Evolutionary conservation across 1,140 invertebrate genomes (phyloP).

Genomic region (Lepeophtheirus salmonis): DNA sequence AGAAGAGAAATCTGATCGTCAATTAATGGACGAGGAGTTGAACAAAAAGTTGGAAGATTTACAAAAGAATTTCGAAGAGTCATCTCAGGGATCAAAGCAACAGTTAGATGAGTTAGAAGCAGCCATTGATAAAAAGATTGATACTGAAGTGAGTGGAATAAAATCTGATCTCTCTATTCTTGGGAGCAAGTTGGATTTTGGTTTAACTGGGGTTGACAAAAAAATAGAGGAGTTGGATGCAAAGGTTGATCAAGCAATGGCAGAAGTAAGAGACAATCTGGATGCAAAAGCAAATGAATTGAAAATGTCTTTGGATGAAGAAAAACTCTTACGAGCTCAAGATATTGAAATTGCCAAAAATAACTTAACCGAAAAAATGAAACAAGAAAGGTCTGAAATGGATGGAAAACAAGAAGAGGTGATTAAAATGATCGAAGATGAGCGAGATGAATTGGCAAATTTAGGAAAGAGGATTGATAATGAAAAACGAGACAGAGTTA

Average conservation of each 20-base stretch:
- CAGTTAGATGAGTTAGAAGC: background rate
- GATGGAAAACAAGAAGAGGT: background rate
- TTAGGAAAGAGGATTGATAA: background rate
- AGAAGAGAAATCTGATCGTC: background rate
- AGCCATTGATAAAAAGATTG: background rate
- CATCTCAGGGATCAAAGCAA: background rate
- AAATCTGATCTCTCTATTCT: background rate
- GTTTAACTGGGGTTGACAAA: background rate
- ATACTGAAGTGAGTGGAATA: background rate
- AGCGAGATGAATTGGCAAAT: conserved; percentile 2
- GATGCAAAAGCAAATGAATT: conserved; percentile 5
- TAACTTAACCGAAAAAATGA: conserved; percentile 6
- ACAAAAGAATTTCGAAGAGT: background rate
- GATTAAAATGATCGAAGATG: conserved; percentile 5
- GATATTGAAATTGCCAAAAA: conserved; percentile 8
- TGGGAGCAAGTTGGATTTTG: background rate
- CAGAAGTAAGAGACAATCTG: background rate
- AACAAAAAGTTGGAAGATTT: background rate
- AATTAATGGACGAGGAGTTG: background rate
- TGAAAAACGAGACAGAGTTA: conserved; percentile 9
- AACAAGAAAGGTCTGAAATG: background rate
- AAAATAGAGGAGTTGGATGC: background rate
- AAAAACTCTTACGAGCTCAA: conserved; percentile 10
- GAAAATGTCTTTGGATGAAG: conserved; percentile 13
- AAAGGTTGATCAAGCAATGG: background rate